These are phyloP conservation scores for Strix aluco DNA, from an alignment of 2,113 vertebrate genomes.

Conservation along the genomic window DNA sequence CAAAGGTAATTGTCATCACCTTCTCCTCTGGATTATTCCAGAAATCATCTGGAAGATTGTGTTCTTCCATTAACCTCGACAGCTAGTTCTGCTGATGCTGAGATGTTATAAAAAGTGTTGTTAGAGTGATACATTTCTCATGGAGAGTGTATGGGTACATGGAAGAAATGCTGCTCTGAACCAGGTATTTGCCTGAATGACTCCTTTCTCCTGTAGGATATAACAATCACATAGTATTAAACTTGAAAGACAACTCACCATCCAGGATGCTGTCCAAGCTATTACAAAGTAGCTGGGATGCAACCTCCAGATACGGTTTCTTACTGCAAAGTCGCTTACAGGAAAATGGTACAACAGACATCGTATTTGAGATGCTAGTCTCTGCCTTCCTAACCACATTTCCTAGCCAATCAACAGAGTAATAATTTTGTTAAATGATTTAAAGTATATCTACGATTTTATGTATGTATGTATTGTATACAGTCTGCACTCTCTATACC, in stretches of 20 bases:
- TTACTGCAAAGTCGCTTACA: not conserved
- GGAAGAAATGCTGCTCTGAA: slow-evolving; percentile 24
- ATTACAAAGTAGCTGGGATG: not conserved
- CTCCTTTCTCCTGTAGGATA: not conserved
- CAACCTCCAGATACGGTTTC: not conserved
- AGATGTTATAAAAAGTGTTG: slow-evolving; percentile 50
- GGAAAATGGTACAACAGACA: not conserved
- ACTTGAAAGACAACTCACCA: slow-evolving; percentile 18
- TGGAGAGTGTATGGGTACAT: not conserved
- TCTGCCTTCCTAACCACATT: not conserved
- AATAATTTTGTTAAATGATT: not conserved
- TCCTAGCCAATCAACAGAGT: not conserved
- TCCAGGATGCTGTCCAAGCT: not conserved
- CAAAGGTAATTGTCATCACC: slow-evolving; percentile 68
- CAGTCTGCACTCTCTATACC: not conserved
- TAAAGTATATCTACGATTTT: not conserved
- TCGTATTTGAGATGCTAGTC: not conserved
- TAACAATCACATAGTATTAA: slow-evolving; percentile 12
- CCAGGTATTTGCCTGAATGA: slow-evolving; percentile 2
- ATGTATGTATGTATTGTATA: not conserved
- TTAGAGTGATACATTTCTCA: slow-evolving; percentile 44
- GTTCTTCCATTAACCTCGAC: slow-evolving; percentile 60
- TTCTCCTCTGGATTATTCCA: slow-evolving; percentile 65
- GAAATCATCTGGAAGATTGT: slow-evolving; percentile 68
- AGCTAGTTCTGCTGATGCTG: slow-evolving; percentile 33